phyloP scores from a whole-genome alignment of 2,888 invertebrate species.

The Eupelmus urozonus region DNA sequence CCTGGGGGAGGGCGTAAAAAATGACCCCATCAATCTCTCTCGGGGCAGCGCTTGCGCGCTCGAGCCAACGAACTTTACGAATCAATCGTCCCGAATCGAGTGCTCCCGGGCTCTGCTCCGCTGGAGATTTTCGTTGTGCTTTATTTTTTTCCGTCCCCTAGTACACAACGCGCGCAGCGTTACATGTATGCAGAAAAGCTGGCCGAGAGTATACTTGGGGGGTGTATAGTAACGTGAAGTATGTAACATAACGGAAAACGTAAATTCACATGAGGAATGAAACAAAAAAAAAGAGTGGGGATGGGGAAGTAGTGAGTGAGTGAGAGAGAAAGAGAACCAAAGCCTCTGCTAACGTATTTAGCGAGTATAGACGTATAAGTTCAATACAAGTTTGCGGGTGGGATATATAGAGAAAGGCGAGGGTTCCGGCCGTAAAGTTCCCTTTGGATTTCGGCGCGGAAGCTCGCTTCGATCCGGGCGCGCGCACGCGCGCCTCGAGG shows the following conservation, averaged over 20 bases:
- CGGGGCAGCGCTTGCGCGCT: background rate
- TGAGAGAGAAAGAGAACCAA: constrained; percentile 19
- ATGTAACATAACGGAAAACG: background rate
- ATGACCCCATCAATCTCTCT: constrained; percentile 56
- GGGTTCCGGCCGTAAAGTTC: constrained; percentile 2
- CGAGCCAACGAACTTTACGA: constrained; percentile 57
- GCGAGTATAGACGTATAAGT: constrained; percentile 40
- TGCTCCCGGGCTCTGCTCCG: constrained; percentile 15
- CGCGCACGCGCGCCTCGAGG: background rate
- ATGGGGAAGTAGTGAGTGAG: too few species aligned
- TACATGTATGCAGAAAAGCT: constrained; percentile 32
- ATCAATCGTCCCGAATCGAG: constrained; percentile 58
- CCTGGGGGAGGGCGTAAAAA: too few species aligned
- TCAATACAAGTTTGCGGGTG: constrained; percentile 9
- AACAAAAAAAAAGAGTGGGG: background rate
- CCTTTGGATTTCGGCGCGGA: constrained; percentile 15
- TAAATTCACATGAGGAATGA: background rate
- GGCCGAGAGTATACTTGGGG: too few species aligned
- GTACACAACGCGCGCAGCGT: background rate
- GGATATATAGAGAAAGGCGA: background rate
- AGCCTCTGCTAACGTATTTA: constrained; percentile 51
- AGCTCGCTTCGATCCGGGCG: background rate
- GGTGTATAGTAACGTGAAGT: too few species aligned
- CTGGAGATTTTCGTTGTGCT: constrained; percentile 3
- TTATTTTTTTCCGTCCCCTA: constrained; percentile 2